Evolutionary conservation across 2,888 invertebrate genomes (phyloP), one percentile per base, ranked within the genome.

Genomic region (Mellilla xanthometata): DNA sequence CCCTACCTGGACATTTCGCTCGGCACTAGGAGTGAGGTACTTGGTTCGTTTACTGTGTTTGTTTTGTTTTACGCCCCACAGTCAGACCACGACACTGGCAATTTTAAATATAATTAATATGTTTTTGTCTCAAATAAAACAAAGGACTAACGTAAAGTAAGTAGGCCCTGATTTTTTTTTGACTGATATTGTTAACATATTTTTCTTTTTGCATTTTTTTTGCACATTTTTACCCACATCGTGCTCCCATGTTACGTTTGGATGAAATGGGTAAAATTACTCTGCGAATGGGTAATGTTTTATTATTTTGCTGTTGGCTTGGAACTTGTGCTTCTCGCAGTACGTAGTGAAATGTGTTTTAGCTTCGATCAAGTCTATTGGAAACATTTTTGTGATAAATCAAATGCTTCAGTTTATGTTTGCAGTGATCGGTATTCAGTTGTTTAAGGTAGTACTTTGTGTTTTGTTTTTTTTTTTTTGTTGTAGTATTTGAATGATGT

Each of bases 331-430:
- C n/a, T n/a, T 57, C 53, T 64, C 59, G 69, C 73, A 99, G 97
- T 99, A 99, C 93, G 99, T 99, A 86, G 99, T 99, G 70, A 99
- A 99, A 92, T 99, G 99, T 93, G 99, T 98, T 86, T 95, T 97
- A 88, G 97, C 98, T 90, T 97, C 98, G 71, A 95, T 98, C 76
- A 97, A 97, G 92, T 98, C 98, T 69, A 98, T 98, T 90, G 98
- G 99, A 83, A 99, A 99, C 93, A 99, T 99, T 88, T 97, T 99
- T 94, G 92, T 99, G 92, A 99, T 99, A 90, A 99, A 98, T 87
- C 97, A 98, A 91, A 95, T 99, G 88, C 95, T 99, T 83, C 97
- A 99, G 93, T 99, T 99, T 93, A 99, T 99, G 98, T 99, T 99
- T 91, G 97, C 99, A 91, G 99, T 99, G 82, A 97, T 99, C 88